Conservation (phyloP, 2,113 vertebrate genomes). For the Nansenia antarctica region DNA sequence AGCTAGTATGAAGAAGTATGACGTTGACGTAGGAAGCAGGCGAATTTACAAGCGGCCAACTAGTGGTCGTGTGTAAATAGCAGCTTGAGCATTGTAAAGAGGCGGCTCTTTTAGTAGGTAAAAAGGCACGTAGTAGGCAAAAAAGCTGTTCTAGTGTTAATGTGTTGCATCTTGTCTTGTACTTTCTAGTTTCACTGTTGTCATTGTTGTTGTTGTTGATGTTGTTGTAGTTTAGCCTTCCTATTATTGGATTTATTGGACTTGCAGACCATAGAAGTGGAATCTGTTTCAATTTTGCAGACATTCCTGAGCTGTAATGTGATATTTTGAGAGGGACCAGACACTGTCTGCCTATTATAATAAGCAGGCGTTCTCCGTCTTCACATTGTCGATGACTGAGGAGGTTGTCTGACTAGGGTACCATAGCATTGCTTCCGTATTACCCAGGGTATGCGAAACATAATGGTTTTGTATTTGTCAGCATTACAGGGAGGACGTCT, state of each 20-base stretch:
- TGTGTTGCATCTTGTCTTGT: no score
- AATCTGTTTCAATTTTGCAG: not conserved
- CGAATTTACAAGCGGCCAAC: no score
- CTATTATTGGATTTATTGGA: not conserved
- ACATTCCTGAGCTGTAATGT: not conserved
- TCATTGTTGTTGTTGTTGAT: no score
- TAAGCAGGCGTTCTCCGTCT: constrained; percentile 16
- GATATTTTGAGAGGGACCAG: not conserved
- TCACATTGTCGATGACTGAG: constrained; percentile 17
- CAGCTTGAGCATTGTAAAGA: no score
- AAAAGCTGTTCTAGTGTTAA: no score
- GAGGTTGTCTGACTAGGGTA: constrained; percentile 14
- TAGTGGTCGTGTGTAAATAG: no score
- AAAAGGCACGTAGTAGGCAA: no score
- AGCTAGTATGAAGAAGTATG: no score
- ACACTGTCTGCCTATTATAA: constrained; percentile 21
- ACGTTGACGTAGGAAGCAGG: no score
- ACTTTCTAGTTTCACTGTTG: no score
- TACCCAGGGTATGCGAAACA: constrained; percentile 11
- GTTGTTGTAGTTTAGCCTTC: constrained; percentile 9
- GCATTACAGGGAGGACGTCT: constrained; percentile 26
- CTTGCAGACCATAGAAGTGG: not conserved
- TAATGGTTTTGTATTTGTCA: constrained; percentile 6
- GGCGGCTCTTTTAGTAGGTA: no score
- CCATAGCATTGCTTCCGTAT: constrained; percentile 6